Percentiles rank a stretch among this genome's conserved stretches.
Conservation (phyloP, 2,888 invertebrate genomes). For the Pherbina coryleti region DNA sequence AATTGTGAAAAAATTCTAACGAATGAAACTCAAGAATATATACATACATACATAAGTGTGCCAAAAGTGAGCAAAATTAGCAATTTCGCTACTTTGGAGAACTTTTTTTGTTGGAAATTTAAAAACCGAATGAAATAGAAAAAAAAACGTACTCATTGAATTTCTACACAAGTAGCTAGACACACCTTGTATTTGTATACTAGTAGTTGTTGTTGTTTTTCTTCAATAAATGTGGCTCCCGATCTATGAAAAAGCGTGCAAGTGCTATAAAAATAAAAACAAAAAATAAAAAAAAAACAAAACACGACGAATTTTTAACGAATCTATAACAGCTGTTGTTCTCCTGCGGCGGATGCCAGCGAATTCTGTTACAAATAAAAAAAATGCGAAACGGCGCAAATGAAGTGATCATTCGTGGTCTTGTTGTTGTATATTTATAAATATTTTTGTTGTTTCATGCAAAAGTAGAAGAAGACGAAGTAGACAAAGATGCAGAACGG, state of each 20-base stretch:
- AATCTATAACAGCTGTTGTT: slow-evolving; percentile 46
- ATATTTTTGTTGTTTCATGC: slow-evolving; percentile 22
- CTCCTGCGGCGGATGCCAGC: slow-evolving; percentile 27
- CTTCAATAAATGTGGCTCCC: neutral
- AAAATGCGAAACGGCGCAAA: slow-evolving; percentile 1
- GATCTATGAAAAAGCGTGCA: neutral
- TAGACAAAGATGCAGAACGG: neutral
- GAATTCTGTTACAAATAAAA: neutral
- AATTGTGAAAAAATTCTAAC: neutral
- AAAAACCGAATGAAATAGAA: slow-evolving; percentile 33
- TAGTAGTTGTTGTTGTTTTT: neutral
- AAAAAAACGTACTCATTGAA: neutral
- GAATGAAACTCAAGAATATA: neutral
- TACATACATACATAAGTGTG: neutral
- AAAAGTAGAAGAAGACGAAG: slow-evolving; percentile 1
- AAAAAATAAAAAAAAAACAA: neutral
- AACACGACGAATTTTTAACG: slow-evolving; percentile 21
- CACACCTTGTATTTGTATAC: slow-evolving; percentile 19
- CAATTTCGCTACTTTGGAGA: too few relatives aligned
- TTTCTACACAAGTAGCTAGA: slow-evolving; percentile 15
- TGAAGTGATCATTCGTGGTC: neutral
- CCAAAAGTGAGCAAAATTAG: neutral
- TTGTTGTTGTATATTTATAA: neutral
- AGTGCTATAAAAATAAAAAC: neutral
- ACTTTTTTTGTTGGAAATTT: neutral